These are phyloP conservation scores for Charadrius vociferus DNA, from an alignment of 2,113 vertebrate genomes.

Conservation along the genomic window DNA sequence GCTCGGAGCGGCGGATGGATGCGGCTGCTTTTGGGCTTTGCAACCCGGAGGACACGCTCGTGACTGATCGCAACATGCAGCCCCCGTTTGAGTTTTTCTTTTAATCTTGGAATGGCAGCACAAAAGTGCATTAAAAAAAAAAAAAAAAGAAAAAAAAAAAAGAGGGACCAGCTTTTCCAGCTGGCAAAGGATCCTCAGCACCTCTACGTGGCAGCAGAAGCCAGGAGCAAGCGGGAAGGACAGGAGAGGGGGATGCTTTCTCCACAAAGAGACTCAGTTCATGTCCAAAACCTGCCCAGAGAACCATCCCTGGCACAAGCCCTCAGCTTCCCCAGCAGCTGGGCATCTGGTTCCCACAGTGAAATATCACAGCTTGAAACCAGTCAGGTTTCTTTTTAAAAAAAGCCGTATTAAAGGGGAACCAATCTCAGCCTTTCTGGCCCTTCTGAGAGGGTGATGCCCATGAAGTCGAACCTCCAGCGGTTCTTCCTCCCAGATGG, in stretches of 20 bases:
- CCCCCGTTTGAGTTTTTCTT: background rate
- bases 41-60: rapidly evolving
- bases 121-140: too few relatives aligned
- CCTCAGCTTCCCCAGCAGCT: background rate
- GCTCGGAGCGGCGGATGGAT: rapidly evolving
- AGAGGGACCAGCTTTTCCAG: background rate
- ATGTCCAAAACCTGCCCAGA: slow-evolving; percentile 13
- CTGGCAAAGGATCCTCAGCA: background rate
- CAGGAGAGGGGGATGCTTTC: background rate
- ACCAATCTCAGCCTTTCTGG: background rate
- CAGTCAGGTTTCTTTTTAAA: background rate
- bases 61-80: rapidly evolving
- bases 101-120: background rate
- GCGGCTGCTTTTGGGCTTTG: background rate
- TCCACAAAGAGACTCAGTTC: background rate
- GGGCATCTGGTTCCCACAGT: rapidly evolving
- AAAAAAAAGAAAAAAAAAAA: background rate
- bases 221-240: background rate
- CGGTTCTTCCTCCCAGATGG: rapidly evolving
- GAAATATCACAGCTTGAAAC: background rate
- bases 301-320: background rate
- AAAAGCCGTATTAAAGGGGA: background rate
- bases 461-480: rapidly evolving
- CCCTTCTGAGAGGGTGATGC: background rate
- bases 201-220: background rate